A percentile compares a stretch with the other conserved stretches of the same genome.
Conservation (phyloP, 1,140 invertebrate species). For the Ganaspis sp. region DNA sequence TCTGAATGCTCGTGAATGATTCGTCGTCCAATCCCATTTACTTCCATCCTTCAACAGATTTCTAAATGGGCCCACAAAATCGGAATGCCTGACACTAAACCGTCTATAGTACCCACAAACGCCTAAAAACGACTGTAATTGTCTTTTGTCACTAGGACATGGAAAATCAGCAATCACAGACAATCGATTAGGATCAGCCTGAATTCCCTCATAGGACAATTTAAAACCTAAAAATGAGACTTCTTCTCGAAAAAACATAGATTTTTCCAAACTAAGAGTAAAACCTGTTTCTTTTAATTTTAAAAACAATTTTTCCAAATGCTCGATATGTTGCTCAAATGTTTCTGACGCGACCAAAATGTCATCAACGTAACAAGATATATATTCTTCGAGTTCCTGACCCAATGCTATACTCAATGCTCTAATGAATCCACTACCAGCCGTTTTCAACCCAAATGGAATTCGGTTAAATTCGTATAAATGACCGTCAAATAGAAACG, state of each 20-base stretch:
- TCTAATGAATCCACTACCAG: constrained; percentile 58
- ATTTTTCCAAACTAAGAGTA: constrained; percentile 53
- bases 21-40: constrained; percentile 27
- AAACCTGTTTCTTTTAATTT: constrained; percentile 46
- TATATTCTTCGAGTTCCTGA: constrained; percentile 31
- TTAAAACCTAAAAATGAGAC: constrained; percentile 53
- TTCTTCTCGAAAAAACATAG: constrained; percentile 37
- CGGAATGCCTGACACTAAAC: constrained; percentile 56
- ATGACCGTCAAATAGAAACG: constrained; percentile 57
- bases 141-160: constrained; percentile 56
- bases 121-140: constrained; percentile 64
- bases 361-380: constrained; percentile 49
- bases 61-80: constrained; percentile 47
- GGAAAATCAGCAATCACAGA: constrained; percentile 61
- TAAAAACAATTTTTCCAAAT: constrained; percentile 46
- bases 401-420: neutral
- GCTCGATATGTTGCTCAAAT: constrained; percentile 44
- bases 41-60: constrained; percentile 44
- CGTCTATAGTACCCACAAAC: constrained; percentile 63
- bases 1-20: constrained; percentile 31
- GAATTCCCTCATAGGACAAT: constrained; percentile 54
- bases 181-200: constrained; percentile 60
- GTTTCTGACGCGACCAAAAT: constrained; percentile 45
- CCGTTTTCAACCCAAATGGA: constrained; percentile 63
- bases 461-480: constrained; percentile 57